These are phyloP conservation scores for Scaeva pyrastri DNA, from an alignment of 2,888 invertebrate species.

Conservation along the genomic window DNA sequence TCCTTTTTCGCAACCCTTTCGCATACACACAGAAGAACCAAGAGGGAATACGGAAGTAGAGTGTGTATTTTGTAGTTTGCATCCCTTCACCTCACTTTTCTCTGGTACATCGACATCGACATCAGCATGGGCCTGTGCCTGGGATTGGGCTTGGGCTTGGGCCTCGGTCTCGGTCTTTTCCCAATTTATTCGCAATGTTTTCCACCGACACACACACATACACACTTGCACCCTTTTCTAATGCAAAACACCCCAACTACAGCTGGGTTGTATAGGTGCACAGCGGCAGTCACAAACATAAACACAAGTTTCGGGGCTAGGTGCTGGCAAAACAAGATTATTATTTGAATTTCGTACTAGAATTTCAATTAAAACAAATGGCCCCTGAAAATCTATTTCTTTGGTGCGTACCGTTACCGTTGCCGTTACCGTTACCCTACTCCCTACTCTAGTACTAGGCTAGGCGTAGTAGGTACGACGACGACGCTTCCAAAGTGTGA, in stretches of 20 bases:
- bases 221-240: conserved; percentile 36
- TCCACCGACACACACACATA: conserved; percentile 44
- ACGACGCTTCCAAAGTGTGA: conserved; percentile 58
- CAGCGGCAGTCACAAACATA: conserved; percentile 67
- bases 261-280: not conserved
- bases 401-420: conserved; percentile 61
- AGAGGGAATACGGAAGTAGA: conserved; percentile 74
- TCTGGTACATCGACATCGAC: not conserved
- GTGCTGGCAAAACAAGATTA: conserved; percentile 76
- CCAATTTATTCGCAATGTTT: conserved; percentile 75
- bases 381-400: conserved; percentile 75
- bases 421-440: conserved; percentile 14
- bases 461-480: not conserved
- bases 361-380: conserved; percentile 87
- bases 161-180: conserved; percentile 58
- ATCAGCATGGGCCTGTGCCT: not conserved
- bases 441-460: not conserved
- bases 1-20: conserved; percentile 74
- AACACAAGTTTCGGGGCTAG: conserved; percentile 72
- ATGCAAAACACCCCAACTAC: conserved; percentile 11
- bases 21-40: conserved; percentile 68
- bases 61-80: conserved; percentile 50
- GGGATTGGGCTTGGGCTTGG: not conserved
- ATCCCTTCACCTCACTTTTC: not conserved
- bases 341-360: conserved; percentile 84